phyloP scores from a whole-genome alignment of 2,888 invertebrate genomes.

The Dioctria linearis region DNA sequence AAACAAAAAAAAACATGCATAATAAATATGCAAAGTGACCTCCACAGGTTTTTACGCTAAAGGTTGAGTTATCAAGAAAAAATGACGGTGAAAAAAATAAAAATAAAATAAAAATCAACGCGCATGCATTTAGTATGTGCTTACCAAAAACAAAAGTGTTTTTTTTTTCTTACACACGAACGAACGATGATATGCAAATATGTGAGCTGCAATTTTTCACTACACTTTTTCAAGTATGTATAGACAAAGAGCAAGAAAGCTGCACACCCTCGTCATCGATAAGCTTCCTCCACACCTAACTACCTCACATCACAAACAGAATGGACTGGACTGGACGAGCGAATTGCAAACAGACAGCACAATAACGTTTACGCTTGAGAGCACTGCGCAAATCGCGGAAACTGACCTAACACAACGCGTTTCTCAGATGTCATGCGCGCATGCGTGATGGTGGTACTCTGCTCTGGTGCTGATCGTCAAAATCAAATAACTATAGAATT shows the following conservation, averaged over 20 bases:
- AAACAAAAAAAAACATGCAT: not conserved
- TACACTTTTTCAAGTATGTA: no score
- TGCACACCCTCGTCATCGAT: conserved; percentile 42
- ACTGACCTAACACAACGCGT: conserved; percentile 48
- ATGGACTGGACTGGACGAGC: not conserved
- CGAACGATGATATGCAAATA: conserved; percentile 27
- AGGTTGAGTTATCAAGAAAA: conserved; percentile 11
- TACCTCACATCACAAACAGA: no score
- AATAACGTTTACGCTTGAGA: conserved; percentile 29
- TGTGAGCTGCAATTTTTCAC: conserved; percentile 22
- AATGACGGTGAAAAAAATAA: conserved; percentile 6
- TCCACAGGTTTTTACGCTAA: conserved; percentile 14
- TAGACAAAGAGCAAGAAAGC: conserved; percentile 38
- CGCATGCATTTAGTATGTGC: conserved; percentile 1
- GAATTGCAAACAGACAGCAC: conserved; percentile 1
- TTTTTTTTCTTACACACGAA: not conserved
- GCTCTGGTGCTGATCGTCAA: not conserved
- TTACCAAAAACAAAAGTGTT: conserved; percentile 23
- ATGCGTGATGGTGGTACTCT: not conserved
- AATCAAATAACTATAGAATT: not conserved
- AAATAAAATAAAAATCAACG: conserved; percentile 12
- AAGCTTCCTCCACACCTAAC: conserved; percentile 22
- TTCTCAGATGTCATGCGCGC: conserved; percentile 39
- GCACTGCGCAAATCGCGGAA: conserved; percentile 38
- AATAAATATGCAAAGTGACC: not conserved